Evolutionary conservation across 2,797 vertebrate species (phyloP).

Genomic region (Orestias chungarensis): DNA sequence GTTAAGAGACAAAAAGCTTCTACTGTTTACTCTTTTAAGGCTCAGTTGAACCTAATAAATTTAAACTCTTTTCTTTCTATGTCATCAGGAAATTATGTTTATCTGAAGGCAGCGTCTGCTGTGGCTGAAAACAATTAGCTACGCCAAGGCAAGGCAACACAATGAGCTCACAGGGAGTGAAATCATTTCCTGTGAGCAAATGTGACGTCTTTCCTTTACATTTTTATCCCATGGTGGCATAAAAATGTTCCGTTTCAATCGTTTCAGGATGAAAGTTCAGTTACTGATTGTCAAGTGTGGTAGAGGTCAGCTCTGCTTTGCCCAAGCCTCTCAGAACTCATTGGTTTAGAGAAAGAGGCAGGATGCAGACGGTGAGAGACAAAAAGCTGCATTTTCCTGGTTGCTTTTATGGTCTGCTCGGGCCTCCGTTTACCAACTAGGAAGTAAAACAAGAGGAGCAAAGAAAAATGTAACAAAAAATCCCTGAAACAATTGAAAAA

Average conservation of each 20-base stretch:
- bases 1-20: no score
- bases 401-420: not conserved
- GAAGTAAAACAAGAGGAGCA: not conserved
- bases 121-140: not conserved
- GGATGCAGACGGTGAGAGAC: constrained; percentile 52
- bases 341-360: constrained; percentile 12
- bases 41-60: not conserved
- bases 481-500: not conserved
- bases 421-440: not conserved
- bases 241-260: not conserved
- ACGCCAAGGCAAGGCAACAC: not conserved
- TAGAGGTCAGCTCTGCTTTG: not conserved
- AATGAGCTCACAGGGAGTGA: not conserved
- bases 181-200: not conserved
- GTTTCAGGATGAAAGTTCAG: not conserved
- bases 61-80: not conserved
- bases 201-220: not conserved
- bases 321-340: constrained; percentile 28
- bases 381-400: not conserved
- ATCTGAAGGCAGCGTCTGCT: not conserved
- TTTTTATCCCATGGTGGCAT: not conserved
- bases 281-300: constrained; percentile 16
- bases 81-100: not conserved
- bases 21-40: not conserved
- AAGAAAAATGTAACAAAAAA: not conserved